phyloP scores from a whole-genome alignment of 2,888 invertebrate genomes.

The Lasioglossum calceatum region DNA sequence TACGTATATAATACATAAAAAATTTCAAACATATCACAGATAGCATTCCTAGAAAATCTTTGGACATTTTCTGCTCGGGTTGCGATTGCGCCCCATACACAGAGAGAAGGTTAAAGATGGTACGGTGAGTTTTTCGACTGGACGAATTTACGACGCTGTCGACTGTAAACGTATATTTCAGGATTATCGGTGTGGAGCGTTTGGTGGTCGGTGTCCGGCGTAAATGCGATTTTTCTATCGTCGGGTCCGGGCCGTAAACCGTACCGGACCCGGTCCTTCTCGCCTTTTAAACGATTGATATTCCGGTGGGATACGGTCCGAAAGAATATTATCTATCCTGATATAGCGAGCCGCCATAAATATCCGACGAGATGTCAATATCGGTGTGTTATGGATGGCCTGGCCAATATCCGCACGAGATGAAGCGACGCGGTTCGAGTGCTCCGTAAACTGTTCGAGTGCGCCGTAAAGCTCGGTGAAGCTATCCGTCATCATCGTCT shows the following conservation, averaged over 20 bases:
- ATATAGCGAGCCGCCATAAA: conserved; percentile 43
- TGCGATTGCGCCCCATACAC: too few relatives aligned
- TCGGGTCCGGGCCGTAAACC: background rate
- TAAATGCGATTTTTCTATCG: conserved; percentile 53
- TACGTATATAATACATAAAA: too few relatives aligned
- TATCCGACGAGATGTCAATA: conserved; percentile 41
- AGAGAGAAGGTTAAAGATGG: background rate
- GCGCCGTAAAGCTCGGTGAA: conserved; percentile 11
- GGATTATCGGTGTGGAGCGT: conserved; percentile 18
- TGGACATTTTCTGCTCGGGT: too few relatives aligned
- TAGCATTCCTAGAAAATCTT: too few relatives aligned
- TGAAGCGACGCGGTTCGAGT: conserved; percentile 20
- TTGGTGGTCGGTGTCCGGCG: background rate
- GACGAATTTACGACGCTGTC: background rate
- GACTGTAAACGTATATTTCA: conserved; percentile 42
- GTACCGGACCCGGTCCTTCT: background rate
- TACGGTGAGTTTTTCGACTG: background rate
- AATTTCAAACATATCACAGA: too few relatives aligned
- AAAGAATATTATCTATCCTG: conserved; percentile 47
- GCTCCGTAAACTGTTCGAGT: conserved; percentile 33
- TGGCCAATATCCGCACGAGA: conserved; percentile 43
- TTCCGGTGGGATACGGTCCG: conserved; percentile 2
- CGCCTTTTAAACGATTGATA: conserved; percentile 62
- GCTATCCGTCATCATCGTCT: background rate
- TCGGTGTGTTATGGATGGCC: conserved; percentile 25